Evolutionary conservation across 2,797 vertebrate species (phyloP).

Genomic region (Vultur gryphus): DNA sequence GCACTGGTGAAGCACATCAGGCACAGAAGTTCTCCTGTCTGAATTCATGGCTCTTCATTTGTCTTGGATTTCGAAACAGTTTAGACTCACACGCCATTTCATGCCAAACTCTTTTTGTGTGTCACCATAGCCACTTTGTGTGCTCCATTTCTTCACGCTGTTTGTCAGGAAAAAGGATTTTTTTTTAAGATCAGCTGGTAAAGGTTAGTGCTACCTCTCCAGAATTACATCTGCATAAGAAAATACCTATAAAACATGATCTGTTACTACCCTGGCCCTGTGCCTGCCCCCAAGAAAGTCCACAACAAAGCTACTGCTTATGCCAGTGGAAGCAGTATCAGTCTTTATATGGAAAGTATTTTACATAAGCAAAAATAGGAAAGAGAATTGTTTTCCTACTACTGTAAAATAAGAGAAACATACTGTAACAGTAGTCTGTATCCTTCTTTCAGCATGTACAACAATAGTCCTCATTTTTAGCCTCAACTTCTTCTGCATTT

Average conservation of each 20-base stretch:
- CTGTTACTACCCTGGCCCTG: not conserved
- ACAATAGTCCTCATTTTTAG: not conserved
- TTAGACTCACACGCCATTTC: not conserved
- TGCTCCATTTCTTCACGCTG: not conserved
- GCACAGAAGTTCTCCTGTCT: not conserved
- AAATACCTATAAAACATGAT: not conserved
- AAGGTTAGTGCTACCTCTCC: not conserved
- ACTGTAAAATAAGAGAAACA: not conserved
- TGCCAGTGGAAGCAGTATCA: not conserved
- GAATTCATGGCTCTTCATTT: not conserved
- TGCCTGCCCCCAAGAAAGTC: not conserved
- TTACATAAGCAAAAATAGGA: not conserved
- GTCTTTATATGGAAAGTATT: not conserved
- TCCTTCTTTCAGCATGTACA: not conserved
- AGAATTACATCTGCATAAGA: not conserved
- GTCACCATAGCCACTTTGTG: not conserved
- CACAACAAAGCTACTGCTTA: not conserved
- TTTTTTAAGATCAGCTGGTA: not conserved
- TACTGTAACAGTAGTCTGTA: not conserved
- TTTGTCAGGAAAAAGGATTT: not conserved
- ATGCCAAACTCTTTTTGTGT: not conserved
- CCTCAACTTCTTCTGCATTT: not conserved
- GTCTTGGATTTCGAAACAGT: not conserved
- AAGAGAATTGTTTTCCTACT: not conserved
- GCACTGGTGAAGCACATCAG: not conserved